Evolutionary conservation across 2,888 invertebrate genomes (phyloP), one percentile per base, ranked within the genome.

Genomic region (Caenorhabditis uteleia): DNA sequence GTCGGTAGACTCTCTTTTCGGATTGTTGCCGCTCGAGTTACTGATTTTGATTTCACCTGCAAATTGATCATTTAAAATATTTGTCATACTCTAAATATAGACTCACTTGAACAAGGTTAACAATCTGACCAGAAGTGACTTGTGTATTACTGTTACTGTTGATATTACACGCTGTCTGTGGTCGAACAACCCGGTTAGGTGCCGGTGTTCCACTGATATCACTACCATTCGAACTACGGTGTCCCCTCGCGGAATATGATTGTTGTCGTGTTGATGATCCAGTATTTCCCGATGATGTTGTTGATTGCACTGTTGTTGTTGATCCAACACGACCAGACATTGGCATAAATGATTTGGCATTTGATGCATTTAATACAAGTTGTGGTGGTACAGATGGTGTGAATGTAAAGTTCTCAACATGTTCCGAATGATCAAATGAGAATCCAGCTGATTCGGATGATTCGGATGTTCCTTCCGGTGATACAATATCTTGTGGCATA

Each of bases 21-120:
- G 10, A 67, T 50, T 2, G 66, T 67, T 20, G 66, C 61, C 12
- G 66, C 53, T 16, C 66, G 55, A n/a, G 66, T 58, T 21, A 60
- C 53, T 7, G 66, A 66, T 1, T 60, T 46, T 14, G 66, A 51
- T 50, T 58, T 58, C 10, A 66, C 66, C 66, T 66, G 47, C 10
- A 59, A 54, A 26, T 16, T 18, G 16, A 5, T 8, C 2, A n/a
- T 6, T 34, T 21, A 1, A 18, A 16, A 5, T 39, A 8, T 21
- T 12, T 1, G 1, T 2, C 20, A 33, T 38, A 38, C n/a, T 27
- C 27, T 16, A 16, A 33, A 27, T 25, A 10, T 46, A 8, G 1
- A 12, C 12, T 31, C n/a, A 67, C 71, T 64, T 71, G 71, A 18
- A 71, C 68, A 31, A 71, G 56, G 29, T 71, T 71, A 10, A 71